Evolutionary conservation across 64 coral and sea anemone genomes (phyloP).

Genomic region (Montipora capricornis): DNA sequence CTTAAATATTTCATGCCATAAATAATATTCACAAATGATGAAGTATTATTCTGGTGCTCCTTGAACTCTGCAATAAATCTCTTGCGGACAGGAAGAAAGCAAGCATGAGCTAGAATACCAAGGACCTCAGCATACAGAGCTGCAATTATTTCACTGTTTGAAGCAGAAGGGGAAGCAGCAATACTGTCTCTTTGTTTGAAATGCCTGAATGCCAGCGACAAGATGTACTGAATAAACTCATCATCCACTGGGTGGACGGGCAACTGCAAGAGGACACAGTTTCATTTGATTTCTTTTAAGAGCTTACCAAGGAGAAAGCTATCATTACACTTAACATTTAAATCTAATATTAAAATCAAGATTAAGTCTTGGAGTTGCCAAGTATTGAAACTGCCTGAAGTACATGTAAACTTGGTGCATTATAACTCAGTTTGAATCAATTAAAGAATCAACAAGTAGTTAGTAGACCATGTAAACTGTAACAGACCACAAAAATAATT

Average conservation of each 20-base stretch:
- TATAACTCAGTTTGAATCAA: no score
- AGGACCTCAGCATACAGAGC: slow-evolving; percentile 98
- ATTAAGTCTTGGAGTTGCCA: no score
- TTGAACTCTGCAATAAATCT: slow-evolving; percentile 91
- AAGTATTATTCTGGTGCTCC: slow-evolving; percentile 82
- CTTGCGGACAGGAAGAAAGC: slow-evolving; percentile 86
- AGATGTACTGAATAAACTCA: slow-evolving; percentile 80
- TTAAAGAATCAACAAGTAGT: no score
- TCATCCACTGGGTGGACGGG: slow-evolving; percentile 90
- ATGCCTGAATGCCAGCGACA: slow-evolving; percentile 86
- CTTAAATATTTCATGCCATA: slow-evolving; percentile 99
- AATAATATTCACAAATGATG: slow-evolving; percentile 92
- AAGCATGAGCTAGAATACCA: slow-evolving; percentile 87
- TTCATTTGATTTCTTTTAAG: neutral
- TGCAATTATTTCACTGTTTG: slow-evolving; percentile 87
- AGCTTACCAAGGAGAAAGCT: no score
- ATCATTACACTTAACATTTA: no score
- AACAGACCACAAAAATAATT: no score
- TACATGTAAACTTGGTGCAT: no score
- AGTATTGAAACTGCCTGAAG: no score
- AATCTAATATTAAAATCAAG: no score
- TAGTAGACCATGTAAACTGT: no score
- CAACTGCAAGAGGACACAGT: slow-evolving; percentile 40
- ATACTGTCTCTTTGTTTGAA: slow-evolving; percentile 89
- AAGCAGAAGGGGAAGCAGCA: slow-evolving; percentile 67